Percentiles rank a stretch among this genome's conserved stretches.
Evolutionary conservation across 2,888 invertebrate genomes (phyloP).

Genomic region (Drosophila phalerata): DNA sequence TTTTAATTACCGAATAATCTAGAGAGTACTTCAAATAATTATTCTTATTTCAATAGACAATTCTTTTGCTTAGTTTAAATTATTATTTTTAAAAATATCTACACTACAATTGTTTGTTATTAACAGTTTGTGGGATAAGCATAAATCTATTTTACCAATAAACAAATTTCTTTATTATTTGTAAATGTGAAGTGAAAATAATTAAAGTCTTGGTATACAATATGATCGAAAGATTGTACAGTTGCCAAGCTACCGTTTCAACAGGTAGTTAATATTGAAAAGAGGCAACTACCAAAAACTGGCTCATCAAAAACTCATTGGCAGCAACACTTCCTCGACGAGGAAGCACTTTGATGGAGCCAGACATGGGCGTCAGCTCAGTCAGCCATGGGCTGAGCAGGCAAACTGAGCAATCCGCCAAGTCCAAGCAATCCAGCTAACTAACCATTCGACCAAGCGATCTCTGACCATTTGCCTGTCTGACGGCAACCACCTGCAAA

Average conservation of each 20-base stretch:
- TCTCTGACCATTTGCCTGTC: conserved; percentile 57
- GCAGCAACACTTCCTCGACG: conserved; percentile 57
- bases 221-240: not conserved
- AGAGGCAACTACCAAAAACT: conserved; percentile 23
- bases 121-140: too few species aligned
- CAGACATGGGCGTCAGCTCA: conserved; percentile 44
- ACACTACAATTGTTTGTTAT: too few species aligned
- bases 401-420: conserved; percentile 6
- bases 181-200: too few species aligned
- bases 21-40: too few species aligned
- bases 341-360: conserved; percentile 35
- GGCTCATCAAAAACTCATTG: conserved; percentile 54
- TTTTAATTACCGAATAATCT: too few species aligned
- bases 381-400: conserved; percentile 25
- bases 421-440: conserved; percentile 19
- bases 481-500: conserved; percentile 74
- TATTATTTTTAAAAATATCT: too few species aligned
- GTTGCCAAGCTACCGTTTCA: conserved; percentile 27
- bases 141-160: not conserved
- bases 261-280: conserved; percentile 2
- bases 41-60: too few species aligned
- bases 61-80: too few species aligned
- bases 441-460: conserved; percentile 44
- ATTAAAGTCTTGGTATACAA: not conserved
- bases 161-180: not conserved